Evolutionary conservation across 2,113 vertebrate genomes (phyloP).

Genomic region (Rostratula benghalensis): DNA sequence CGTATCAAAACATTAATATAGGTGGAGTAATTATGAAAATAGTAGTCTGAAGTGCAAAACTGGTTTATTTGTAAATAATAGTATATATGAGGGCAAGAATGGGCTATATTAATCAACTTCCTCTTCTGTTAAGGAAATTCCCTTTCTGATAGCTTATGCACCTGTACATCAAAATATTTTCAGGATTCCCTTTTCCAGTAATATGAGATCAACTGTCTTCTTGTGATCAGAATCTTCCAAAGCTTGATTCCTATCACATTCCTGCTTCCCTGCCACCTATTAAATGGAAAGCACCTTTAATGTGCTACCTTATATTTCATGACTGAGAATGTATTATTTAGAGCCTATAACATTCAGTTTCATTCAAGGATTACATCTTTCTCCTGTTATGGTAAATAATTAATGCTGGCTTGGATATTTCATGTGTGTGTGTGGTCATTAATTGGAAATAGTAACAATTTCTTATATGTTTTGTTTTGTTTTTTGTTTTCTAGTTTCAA

Average conservation of each 20-base stretch:
- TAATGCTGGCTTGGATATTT: not conserved
- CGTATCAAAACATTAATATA: not conserved
- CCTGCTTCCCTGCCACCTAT: slow-evolving; percentile 27
- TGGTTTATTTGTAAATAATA: not conserved
- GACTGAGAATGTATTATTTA: slow-evolving; percentile 34
- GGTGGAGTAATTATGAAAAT: not conserved
- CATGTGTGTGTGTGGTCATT: not conserved
- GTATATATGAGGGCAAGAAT: not conserved
- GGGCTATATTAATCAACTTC: not conserved
- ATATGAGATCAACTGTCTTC: not conserved
- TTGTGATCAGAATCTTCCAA: not conserved
- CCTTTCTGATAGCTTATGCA: not conserved
- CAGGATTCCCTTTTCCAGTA: not conserved
- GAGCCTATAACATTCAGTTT: not conserved
- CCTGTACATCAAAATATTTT: not conserved
- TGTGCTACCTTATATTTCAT: not conserved
- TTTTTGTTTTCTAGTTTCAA: slow-evolving; percentile 82
- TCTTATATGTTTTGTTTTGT: not conserved
- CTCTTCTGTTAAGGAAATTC: not conserved
- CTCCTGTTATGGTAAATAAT: slow-evolving; percentile 29
- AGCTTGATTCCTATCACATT: slow-evolving; percentile 29
- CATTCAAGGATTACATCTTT: not conserved
- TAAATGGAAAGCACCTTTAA: slow-evolving; percentile 15
- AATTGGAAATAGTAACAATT: not conserved
- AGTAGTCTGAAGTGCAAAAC: not conserved